Base-by-base conservation (phyloP, 2,797 vertebrate species). In the Petrocephalus sullivani region DNA sequence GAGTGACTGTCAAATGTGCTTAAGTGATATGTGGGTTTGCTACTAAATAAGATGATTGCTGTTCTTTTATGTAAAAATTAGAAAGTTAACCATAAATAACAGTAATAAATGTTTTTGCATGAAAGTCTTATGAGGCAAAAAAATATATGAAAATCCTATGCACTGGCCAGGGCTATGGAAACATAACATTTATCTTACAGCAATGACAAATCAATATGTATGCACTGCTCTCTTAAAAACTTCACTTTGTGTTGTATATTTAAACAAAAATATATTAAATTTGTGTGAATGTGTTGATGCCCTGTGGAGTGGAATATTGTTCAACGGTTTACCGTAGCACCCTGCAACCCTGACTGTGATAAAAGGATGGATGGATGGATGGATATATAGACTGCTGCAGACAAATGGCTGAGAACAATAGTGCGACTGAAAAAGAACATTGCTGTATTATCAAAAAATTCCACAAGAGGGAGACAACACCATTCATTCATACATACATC, bases 391-490 rank as follows among this genome's bases (percentile, higher is more conserved):
- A 57, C 2, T 16, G 28, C 4, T 37, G 14, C 10, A 6, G 12
- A 71, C 14, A 71, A 37, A 71, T 7, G 33, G 10, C 28, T 37
- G 64, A 71, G 1, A 71, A 71, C 28, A 71, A 71, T 71, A 71
- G 64, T 14, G 28, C 3, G 41, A 37, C 37, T 21, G 75, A 81
- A 49, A 49, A 81, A 81, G 64, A 81, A 49, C 75, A 81, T 10
- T 49, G 75, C 7, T 81, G 75, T 81, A 81, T 81, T 81, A 49
- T 46, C 75, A 81, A 81, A 37, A 54, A 8, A 19, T n/a, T 81
- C 75, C 75, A 81, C 75, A 81, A 81, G 75, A 81, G 75, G 75
- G 75, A 81, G 75, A 81, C 75, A 57, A 14, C 16, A 46, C 41
- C 16, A 49, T 81, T n/a, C 75, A 49, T 81, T 81, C 41, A n/a